Evolutionary conservation across 2,888 invertebrate species (phyloP), one percentile per base, ranked within the genome.

Genomic region (Patella pellucida): DNA sequence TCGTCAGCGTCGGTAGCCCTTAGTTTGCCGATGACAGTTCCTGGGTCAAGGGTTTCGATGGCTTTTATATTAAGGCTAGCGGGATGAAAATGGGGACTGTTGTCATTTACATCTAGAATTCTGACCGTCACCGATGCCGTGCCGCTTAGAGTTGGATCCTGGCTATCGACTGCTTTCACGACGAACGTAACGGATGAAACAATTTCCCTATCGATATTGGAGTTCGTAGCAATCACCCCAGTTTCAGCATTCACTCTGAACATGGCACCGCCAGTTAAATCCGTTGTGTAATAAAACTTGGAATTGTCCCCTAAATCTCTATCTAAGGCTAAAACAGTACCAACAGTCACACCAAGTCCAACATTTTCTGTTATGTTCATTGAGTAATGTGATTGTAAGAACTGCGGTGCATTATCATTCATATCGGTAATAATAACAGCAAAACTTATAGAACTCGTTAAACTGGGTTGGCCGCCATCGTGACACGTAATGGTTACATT

Each of bases 281-380:
- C 19, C 19, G 11, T 19, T 19, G 62, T 23, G 62, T 62, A 62
- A 62, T 62, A 62, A 54, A 90, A 77, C 23, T 62, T 14, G 3
- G 62, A n/a, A 62, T 62, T 62, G 11, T 62, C 62, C 14, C 23
- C 62, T 19, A 62, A 23, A 62, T 62, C 62, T 11, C 23, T 62
- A 23, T 62, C 62, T 23, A 62, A 23, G 14, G 62, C 62, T 14
- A 62, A 62, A 23, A 62, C 62, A 62, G 23, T 23, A 11, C 62
- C 62, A 23, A 62, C 62, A 23, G 62, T 62, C 23, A 23, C 23
- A 12, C 62, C 62, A 12, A 62, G 19, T 23, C 23, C 62, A 23
- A 62, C 62, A 23, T 62, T 62, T 62, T 62, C 62, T 12, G 62
- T 62, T 23, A 62, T 23, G 14, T 62, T 62, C 19, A 62, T 62